phyloP scores from a whole-genome alignment of 2,113 vertebrate genomes.

The Capreolus pygargus region DNA sequence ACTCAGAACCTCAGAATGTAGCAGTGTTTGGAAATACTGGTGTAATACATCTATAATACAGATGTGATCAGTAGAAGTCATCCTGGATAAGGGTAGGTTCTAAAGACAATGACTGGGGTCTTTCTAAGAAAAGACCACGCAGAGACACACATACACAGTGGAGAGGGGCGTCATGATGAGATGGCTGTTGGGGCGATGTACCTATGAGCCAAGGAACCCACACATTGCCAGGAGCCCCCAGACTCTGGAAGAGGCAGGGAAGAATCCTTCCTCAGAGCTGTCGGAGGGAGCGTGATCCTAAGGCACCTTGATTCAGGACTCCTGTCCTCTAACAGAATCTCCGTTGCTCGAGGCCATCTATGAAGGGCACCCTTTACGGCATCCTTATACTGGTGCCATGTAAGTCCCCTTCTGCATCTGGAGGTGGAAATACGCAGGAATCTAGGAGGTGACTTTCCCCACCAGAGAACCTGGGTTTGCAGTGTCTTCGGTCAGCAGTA shows the following conservation, averaged over 20 bases:
- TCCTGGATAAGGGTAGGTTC: not conserved
- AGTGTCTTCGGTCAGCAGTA: not conserved
- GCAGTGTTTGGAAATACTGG: not conserved
- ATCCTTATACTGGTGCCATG: not conserved
- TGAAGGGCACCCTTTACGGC: accelerated
- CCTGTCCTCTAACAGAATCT: not conserved
- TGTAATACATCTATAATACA: not conserved
- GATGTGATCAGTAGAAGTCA: not conserved
- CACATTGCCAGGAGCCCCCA: not conserved
- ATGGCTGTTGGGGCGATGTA: too few species aligned
- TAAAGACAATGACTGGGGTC: not conserved
- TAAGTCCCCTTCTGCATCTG: not conserved
- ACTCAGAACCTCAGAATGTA: not conserved
- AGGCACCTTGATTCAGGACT: not conserved
- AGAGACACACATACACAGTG: not conserved
- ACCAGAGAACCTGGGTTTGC: not conserved
- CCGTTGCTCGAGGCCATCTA: not conserved
- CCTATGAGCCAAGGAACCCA: not conserved
- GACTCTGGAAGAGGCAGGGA: not conserved
- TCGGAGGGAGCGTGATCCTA: accelerated
- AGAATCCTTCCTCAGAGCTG: not conserved
- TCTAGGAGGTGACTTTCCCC: not conserved
- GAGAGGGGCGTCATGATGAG: not conserved
- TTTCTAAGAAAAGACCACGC: not conserved
- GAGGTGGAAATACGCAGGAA: not conserved